Evolutionary conservation across 2,113 vertebrate genomes (phyloP).

Genomic region (Aix galericulata): DNA sequence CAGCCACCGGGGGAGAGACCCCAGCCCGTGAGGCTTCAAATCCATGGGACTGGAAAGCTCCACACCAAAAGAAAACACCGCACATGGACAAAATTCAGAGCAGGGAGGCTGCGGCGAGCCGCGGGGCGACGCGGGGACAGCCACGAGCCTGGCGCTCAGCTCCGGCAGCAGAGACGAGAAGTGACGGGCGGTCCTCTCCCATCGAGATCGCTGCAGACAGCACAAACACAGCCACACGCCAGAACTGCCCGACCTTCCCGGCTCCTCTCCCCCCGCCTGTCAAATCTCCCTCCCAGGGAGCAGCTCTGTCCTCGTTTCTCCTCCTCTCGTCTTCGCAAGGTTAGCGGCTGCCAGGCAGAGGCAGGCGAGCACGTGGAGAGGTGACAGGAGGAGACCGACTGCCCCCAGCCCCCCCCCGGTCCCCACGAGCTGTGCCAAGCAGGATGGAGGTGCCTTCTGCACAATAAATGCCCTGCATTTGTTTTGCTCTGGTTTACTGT

Average conservation of each 20-base stretch:
- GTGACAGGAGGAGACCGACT: background rate
- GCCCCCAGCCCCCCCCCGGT: background rate
- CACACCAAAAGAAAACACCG: background rate
- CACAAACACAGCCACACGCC: background rate
- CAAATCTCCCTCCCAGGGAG: background rate
- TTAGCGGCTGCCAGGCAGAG: background rate
- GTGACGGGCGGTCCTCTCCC: background rate
- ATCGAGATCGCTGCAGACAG: rapidly evolving
- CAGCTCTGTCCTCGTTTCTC: background rate
- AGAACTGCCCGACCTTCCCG: background rate
- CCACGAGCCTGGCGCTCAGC: background rate
- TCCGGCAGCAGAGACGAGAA: background rate
- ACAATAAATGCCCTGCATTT: background rate
- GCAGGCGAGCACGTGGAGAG: background rate
- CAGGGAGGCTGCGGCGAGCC: too few species aligned
- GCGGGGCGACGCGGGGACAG: background rate
- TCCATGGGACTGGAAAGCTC: background rate
- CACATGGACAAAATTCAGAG: background rate
- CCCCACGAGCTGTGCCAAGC: background rate
- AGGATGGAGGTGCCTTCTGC: background rate
- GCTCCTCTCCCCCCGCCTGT: background rate
- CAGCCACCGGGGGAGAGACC: background rate
- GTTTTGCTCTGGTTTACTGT: conserved; percentile 41
- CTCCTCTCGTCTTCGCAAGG: background rate
- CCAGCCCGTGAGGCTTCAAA: background rate